Evolutionary conservation across 1,140 invertebrate species (phyloP).

Genomic region (Ceratosolen fusciceps): DNA sequence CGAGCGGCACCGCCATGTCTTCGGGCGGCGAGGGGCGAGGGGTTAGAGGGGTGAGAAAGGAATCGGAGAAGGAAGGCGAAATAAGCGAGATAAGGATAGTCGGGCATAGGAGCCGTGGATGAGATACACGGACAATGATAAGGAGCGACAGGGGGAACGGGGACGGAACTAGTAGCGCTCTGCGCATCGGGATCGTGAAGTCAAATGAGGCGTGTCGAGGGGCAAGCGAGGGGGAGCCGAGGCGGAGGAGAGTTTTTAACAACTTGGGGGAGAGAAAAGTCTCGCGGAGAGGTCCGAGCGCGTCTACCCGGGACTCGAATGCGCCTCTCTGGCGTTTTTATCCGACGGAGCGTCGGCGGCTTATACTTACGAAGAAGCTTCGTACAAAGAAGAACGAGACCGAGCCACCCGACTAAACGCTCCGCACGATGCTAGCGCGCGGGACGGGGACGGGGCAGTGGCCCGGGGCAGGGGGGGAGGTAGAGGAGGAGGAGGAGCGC

Average conservation of each 20-base stretch:
- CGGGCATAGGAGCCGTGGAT: background rate
- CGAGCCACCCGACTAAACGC: too few relatives aligned
- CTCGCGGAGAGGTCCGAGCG: slow-evolving; percentile 13
- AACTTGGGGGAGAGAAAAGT: slow-evolving; percentile 25
- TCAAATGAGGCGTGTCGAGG: too few relatives aligned
- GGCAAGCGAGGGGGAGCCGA: background rate
- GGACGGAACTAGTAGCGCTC: background rate
- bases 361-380: background rate
- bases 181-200: too few relatives aligned
- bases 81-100: background rate
- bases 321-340: slow-evolving; percentile 6
- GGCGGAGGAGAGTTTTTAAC: background rate
- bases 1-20: background rate
- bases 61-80: background rate
- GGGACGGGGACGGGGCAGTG: background rate
- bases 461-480: slow-evolving; percentile 34
- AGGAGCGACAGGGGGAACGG: background rate
- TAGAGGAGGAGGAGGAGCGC: slow-evolving; percentile 42
- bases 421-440: too few relatives aligned
- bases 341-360: background rate
- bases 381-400: too few relatives aligned
- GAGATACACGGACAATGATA: background rate
- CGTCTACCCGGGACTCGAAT: background rate
- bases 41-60: too few relatives aligned
- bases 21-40: background rate